These are phyloP conservation scores for Cerceris ruficornis DNA, from an alignment of 2,888 invertebrate genomes.

Conservation along the genomic window DNA sequence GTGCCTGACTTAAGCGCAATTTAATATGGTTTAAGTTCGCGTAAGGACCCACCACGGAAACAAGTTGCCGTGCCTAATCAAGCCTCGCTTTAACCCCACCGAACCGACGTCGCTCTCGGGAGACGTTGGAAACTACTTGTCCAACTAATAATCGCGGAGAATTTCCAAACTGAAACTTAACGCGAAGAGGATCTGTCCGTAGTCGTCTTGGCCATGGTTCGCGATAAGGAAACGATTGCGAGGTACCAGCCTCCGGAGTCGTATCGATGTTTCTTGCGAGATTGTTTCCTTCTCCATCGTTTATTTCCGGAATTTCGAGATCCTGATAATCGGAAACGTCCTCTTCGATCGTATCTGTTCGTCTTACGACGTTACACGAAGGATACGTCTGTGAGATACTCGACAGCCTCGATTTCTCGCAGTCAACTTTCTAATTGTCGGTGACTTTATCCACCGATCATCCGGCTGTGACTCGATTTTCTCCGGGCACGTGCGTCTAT, in stretches of 20 bases:
- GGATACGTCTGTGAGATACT: too few relatives aligned
- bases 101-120: constrained; percentile 42
- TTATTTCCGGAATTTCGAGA: too few relatives aligned
- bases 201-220: constrained; percentile 26
- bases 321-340: too few relatives aligned
- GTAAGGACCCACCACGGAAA: constrained; percentile 68
- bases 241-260: constrained; percentile 15
- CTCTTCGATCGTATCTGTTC: too few relatives aligned
- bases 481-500: background rate
- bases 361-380: too few relatives aligned
- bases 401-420: too few relatives aligned
- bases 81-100: constrained; percentile 74
- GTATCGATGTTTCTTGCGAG: too few relatives aligned
- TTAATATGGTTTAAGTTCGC: constrained; percentile 80
- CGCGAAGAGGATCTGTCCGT: constrained; percentile 32
- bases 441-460: background rate
- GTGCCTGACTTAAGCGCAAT: constrained; percentile 79
- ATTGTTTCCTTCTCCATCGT: too few relatives aligned
- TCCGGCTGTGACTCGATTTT: background rate
- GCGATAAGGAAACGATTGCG: constrained; percentile 31
- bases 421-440: background rate
- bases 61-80: constrained; percentile 78
- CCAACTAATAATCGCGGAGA: constrained; percentile 79
- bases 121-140: constrained; percentile 75
- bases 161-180: constrained; percentile 75